A percentile compares a stretch with the other conserved stretches of the same genome.
Evolutionary conservation across 2,888 invertebrate genomes (phyloP).

Genomic region (Epistrophe grossulariae): DNA sequence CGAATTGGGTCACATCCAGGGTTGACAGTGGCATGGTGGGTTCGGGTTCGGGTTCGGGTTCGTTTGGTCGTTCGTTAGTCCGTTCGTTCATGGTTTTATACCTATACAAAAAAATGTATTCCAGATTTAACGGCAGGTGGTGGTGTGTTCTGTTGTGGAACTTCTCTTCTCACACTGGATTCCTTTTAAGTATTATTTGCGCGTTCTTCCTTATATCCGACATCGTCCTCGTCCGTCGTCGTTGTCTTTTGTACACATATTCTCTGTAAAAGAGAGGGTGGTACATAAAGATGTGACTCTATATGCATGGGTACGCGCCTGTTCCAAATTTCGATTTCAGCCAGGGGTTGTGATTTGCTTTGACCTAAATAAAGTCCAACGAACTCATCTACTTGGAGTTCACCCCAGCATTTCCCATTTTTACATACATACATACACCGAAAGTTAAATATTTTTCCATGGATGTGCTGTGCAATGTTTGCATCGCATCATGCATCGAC

Average conservation of each 20-base stretch:
- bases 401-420: conserved; percentile 29
- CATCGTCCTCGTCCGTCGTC: background rate
- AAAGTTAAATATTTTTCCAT: conserved; percentile 19
- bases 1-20: conserved; percentile 76
- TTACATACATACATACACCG: background rate
- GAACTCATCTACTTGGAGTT: conserved; percentile 77
- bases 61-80: background rate
- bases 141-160: conserved; percentile 39
- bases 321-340: conserved; percentile 78
- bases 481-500: background rate
- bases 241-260: conserved; percentile 6
- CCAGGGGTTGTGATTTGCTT: conserved; percentile 83
- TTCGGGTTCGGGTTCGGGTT: conserved; percentile 45
- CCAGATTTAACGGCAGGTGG: conserved; percentile 69
- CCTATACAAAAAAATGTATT: conserved; percentile 34
- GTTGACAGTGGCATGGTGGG: conserved; percentile 71
- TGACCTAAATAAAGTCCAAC: conserved; percentile 82
- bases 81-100: conserved; percentile 20
- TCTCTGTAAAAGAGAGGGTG: conserved; percentile 45
- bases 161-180: conserved; percentile 43
- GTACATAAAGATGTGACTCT: conserved; percentile 14
- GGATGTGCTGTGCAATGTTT: conserved; percentile 1
- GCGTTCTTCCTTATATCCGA: background rate
- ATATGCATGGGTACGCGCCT: conserved; percentile 51
- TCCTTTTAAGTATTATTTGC: conserved; percentile 3